Evolutionary conservation across 2,113 vertebrate genomes (phyloP).

Genomic region (Pica pica): DNA sequence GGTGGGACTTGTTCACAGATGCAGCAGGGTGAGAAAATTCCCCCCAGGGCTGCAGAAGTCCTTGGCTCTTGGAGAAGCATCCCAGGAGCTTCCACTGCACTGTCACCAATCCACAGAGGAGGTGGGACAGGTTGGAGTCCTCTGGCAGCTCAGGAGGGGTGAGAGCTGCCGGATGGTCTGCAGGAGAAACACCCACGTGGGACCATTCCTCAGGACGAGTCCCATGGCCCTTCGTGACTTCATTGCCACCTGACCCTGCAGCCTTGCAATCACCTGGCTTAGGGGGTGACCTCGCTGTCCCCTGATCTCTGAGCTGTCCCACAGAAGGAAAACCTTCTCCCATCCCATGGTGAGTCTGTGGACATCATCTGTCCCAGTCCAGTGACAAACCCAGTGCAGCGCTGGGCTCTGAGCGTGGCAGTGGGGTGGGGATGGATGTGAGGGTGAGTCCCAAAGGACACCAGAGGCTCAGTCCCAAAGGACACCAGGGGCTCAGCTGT

Average conservation of each 20-base stretch:
- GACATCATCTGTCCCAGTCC: not conserved
- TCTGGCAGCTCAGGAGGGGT: not conserved
- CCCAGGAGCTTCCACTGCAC: not conserved
- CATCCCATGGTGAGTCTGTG: not conserved
- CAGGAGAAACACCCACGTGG: not conserved
- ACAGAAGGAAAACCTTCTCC: not conserved
- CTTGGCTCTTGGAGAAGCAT: rapidly evolving
- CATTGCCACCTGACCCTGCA: not conserved
- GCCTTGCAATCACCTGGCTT: not conserved
- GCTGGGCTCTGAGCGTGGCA: not conserved
- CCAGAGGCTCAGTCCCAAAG: not conserved
- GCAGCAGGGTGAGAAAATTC: not conserved
- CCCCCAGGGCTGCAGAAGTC: not conserved
- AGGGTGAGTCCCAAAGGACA: not conserved
- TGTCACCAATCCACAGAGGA: not conserved
- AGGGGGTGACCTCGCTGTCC: not conserved
- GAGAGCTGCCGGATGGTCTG: not conserved
- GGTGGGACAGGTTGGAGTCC: not conserved
- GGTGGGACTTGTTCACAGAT: not conserved
- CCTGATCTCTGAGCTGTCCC: not conserved
- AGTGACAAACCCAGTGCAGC: not conserved
- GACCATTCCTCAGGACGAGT: not conserved
- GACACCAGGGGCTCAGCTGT: constrained; percentile 17
- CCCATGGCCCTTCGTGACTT: rapidly evolving
- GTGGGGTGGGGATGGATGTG: not conserved